Evolutionary conservation across 2,888 invertebrate genomes (phyloP).

Genomic region (Carabus problematicus): DNA sequence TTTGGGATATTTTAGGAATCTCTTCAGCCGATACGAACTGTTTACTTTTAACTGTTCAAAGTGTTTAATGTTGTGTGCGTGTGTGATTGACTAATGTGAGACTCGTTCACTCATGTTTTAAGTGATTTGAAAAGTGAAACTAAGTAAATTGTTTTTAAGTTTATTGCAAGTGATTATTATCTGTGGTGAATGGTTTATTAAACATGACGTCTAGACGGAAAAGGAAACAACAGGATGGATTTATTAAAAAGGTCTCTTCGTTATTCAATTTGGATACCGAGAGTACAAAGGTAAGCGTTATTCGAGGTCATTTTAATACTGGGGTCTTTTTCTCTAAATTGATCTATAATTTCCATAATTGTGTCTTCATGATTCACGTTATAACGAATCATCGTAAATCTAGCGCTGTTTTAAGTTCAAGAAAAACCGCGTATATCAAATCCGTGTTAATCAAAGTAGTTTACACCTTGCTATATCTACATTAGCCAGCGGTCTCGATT

Average conservation of each 20-base stretch:
- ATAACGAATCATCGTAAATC: too few species aligned
- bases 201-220: slow-evolving; percentile 71
- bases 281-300: slow-evolving; percentile 60
- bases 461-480: too few species aligned
- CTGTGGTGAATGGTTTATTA: slow-evolving; percentile 20
- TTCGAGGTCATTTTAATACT: too few species aligned
- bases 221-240: slow-evolving; percentile 73
- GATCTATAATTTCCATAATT: too few species aligned
- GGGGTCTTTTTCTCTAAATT: too few species aligned
- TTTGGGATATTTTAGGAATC: slow-evolving; percentile 39
- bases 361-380: too few species aligned
- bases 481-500: too few species aligned
- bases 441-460: too few species aligned
- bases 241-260: slow-evolving; percentile 88
- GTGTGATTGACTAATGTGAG: too few species aligned
- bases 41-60: too few species aligned
- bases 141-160: slow-evolving; percentile 16
- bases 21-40: slow-evolving; percentile 17
- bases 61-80: too few species aligned
- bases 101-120: slow-evolving; percentile 9
- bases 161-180: slow-evolving; percentile 13
- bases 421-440: too few species aligned
- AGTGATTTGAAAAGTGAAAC: slow-evolving; percentile 24
- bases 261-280: slow-evolving; percentile 88
- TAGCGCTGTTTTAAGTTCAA: not conserved